phyloP scores from a whole-genome alignment of 2,888 invertebrate genomes.

The Entomobrya multifasciata region DNA sequence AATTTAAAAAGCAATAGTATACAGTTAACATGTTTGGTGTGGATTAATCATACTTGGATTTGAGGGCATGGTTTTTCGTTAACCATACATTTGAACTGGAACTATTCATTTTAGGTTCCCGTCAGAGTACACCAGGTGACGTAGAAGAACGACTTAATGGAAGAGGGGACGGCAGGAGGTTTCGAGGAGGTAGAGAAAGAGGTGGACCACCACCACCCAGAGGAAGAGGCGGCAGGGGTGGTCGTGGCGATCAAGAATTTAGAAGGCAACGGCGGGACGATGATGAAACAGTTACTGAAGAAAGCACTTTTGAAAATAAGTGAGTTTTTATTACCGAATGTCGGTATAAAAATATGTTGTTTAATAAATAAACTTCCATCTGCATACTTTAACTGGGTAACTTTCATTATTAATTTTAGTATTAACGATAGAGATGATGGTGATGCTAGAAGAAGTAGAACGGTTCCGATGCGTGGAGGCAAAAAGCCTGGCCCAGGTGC shows the following conservation, averaged over 20 bases:
- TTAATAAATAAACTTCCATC: not conserved
- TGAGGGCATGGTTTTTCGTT: too few relatives aligned
- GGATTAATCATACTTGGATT: too few relatives aligned
- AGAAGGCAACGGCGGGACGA: constrained; percentile 75
- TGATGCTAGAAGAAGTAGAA: constrained; percentile 76
- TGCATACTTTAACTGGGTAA: too few relatives aligned
- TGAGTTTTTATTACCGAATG: constrained; percentile 19
- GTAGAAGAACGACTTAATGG: constrained; percentile 79
- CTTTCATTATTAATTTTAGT: constrained; percentile 53
- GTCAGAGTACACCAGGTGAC: constrained; percentile 79
- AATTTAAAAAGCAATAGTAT: not conserved
- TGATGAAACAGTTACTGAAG: constrained; percentile 74
- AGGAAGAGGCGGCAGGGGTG: constrained; percentile 66
- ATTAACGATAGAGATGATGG: constrained; percentile 72
- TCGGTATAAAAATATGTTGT: not conserved
- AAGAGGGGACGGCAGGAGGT: constrained; percentile 72
- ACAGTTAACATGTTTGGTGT: too few relatives aligned
- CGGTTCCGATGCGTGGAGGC: constrained; percentile 71
- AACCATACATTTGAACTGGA: too few relatives aligned
- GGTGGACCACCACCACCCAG: constrained; percentile 67
- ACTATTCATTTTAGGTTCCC: constrained; percentile 71
- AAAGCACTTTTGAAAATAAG: constrained; percentile 75
- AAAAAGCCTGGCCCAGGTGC: constrained; percentile 76
- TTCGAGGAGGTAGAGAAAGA: constrained; percentile 72
- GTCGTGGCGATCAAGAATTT: constrained; percentile 67